A percentile compares a stretch with the other conserved stretches of the same genome.
Evolutionary conservation across 2,797 vertebrate species (phyloP).

Genomic region (Halcyon leucocephala): DNA sequence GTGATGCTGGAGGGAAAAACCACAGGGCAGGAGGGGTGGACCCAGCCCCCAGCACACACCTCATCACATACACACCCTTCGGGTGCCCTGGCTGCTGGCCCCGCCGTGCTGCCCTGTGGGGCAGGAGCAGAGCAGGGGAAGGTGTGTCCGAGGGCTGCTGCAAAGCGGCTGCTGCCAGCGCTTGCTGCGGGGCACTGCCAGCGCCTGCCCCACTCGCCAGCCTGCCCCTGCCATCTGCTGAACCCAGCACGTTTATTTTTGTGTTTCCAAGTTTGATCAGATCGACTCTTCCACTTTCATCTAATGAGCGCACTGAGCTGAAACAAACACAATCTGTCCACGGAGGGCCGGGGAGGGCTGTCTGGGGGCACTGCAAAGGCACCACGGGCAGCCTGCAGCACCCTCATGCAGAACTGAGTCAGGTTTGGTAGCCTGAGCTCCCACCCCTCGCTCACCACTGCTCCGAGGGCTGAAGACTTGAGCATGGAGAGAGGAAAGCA

Average conservation of each 20-base stretch:
- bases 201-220: background rate
- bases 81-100: accelerated
- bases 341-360: background rate
- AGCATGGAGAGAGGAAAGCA: background rate
- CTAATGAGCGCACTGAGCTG: background rate
- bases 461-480: background rate
- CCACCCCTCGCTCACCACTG: accelerated
- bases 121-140: no score
- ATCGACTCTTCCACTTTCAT: background rate
- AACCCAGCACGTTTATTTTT: background rate
- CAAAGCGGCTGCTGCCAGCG: background rate
- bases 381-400: background rate
- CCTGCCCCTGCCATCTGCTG: conserved; percentile 46
- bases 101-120: no score
- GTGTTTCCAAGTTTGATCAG: background rate
- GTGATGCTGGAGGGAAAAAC: background rate
- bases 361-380: background rate
- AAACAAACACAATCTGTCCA: conserved; percentile 5
- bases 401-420: background rate
- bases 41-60: accelerated
- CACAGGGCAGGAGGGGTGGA: accelerated
- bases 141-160: background rate
- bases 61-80: background rate
- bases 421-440: background rate
- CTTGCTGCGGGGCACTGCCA: background rate